phyloP scores from a whole-genome alignment of 1,140 invertebrate genomes.

The Chlorops oryzae region DNA sequence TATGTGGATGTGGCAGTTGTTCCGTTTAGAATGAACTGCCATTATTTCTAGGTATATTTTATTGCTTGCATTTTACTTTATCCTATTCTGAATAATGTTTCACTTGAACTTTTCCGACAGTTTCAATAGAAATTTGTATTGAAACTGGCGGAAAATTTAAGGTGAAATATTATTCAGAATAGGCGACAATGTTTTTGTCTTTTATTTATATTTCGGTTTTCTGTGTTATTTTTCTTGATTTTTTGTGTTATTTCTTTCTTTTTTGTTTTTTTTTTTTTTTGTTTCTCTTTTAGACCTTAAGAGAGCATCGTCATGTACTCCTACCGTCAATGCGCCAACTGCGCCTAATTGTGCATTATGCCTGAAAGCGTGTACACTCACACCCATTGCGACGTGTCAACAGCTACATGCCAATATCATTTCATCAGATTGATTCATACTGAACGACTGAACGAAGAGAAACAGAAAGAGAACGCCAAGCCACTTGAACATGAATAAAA shows the following conservation, averaged over 20 bases:
- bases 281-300: conserved; percentile 35
- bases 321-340: conserved; percentile 31
- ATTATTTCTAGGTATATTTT: too few relatives aligned
- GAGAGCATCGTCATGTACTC: conserved; percentile 34
- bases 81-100: too few relatives aligned
- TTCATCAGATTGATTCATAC: background rate
- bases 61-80: too few relatives aligned
- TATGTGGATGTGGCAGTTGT: too few relatives aligned
- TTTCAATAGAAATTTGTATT: too few relatives aligned
- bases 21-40: too few relatives aligned
- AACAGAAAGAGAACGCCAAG: conserved; percentile 19
- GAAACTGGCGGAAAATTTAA: too few relatives aligned
- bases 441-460: background rate
- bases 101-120: too few relatives aligned
- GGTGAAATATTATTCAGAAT: too few relatives aligned
- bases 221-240: conserved; percentile 17
- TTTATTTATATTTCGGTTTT: conserved; percentile 9
- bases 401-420: background rate
- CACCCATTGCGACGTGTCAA: conserved; percentile 7
- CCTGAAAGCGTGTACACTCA: conserved; percentile 19
- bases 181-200: background rate
- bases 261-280: conserved; percentile 19
- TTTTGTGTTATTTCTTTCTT: background rate
- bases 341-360: conserved; percentile 27
- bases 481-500: too few relatives aligned